phyloP scores from a whole-genome alignment of 2,797 vertebrate genomes.

The Hafferia zeledoni region DNA sequence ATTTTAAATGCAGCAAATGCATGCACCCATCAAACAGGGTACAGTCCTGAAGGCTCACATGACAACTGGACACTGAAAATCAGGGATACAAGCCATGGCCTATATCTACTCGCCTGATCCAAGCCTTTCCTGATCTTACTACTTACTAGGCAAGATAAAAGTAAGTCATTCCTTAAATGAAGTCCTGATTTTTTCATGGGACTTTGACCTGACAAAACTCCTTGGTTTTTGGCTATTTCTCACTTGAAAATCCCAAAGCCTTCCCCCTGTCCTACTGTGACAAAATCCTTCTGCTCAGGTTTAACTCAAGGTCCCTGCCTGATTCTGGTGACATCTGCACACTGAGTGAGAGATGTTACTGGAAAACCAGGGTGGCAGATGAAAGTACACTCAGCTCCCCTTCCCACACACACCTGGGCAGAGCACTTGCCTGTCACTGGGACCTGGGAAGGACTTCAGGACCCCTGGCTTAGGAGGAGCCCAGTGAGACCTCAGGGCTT shows the following conservation, averaged over 20 bases:
- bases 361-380: neutral
- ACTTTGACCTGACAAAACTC: neutral
- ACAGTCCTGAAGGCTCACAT: neutral
- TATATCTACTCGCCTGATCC: neutral
- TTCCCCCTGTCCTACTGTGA: neutral
- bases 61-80: neutral
- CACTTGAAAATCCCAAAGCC: neutral
- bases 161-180: neutral
- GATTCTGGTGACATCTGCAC: neutral
- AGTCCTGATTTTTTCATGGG: neutral
- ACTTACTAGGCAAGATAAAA: neutral
- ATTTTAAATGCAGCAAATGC: neutral
- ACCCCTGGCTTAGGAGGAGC: neutral
- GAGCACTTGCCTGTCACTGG: too few relatives aligned
- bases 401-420: neutral
- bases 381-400: fast-evolving
- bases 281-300: neutral
- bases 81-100: neutral
- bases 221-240: neutral
- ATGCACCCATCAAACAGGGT: neutral
- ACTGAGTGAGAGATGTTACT: neutral
- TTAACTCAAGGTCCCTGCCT: neutral
- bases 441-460: neutral
- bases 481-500: neutral
- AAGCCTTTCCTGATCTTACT: neutral